phyloP scores from a whole-genome alignment of 2,797 vertebrate species.

The Florisuga fusca region DNA sequence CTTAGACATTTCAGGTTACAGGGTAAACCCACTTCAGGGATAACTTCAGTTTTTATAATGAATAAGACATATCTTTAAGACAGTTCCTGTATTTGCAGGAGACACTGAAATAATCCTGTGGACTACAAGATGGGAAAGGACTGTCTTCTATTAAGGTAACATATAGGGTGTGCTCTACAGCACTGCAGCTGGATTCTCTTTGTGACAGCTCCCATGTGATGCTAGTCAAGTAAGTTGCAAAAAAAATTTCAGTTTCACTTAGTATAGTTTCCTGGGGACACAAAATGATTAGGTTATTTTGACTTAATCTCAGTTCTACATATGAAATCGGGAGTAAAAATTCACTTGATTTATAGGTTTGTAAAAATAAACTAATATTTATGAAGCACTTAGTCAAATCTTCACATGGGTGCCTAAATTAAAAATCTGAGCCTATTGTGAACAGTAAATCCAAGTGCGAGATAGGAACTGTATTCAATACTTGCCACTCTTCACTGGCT shows the following conservation, averaged over 20 bases:
- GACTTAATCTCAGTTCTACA: not conserved
- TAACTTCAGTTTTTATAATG: not conserved
- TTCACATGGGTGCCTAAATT: not conserved
- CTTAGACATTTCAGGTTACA: not conserved
- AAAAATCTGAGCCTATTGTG: not conserved
- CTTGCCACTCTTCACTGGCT: not conserved
- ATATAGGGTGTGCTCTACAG: fast-evolving
- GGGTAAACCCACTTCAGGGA: not conserved
- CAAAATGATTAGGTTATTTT: not conserved
- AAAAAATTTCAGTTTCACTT: not conserved
- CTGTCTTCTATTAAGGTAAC: too few relatives aligned
- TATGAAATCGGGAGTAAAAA: not conserved
- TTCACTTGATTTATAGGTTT: not conserved
- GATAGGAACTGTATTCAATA: not conserved
- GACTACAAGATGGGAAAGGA: not conserved
- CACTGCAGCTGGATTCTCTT: not conserved
- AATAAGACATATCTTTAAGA: not conserved
- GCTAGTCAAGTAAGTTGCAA: not conserved
- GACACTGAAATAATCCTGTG: not conserved
- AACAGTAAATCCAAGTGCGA: not conserved
- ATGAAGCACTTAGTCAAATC: not conserved
- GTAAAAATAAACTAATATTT: constrained; percentile 3
- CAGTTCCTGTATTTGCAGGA: not conserved
- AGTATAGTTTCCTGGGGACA: not conserved
- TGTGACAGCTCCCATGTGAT: not conserved